Base-by-base conservation (phyloP, 2,797 vertebrate species). In the Margarornis squamiger region DNA sequence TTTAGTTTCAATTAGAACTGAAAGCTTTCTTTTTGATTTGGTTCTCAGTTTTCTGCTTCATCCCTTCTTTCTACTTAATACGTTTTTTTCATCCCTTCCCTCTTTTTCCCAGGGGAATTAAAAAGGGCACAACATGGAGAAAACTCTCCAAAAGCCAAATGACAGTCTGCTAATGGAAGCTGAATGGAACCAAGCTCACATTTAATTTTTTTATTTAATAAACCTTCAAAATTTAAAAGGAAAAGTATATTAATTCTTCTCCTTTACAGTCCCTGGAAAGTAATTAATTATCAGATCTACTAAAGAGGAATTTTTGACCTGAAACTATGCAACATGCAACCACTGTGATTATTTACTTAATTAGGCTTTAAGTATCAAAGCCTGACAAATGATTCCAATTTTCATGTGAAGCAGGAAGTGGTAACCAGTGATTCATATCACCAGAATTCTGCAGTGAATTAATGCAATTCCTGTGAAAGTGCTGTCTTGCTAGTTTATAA, bases 131-230 rank as follows among this genome's bases (percentile, higher is more conserved):
- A 94, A 83, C 2, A 5, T 3, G 43, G 57, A 92, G 48, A 90
- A 93, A 92, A 65, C 12, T 58, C 49, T 76, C 85, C 81, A 86
- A 92, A 92, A 91, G 43, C 48, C 68, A 92, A 95, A 87, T 59
- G 15, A 45, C 86, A 94, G 27, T 67, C 68, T 76, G 32, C 57
- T 92, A 87, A 46, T 8, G 73, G 39, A 89, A 87, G 41, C 71
- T 85, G 87, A 91, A 89, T 39, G 74, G 75, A 93, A 86, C 55
- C 80, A 66, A 81, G 58, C 30, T 63, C 67, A 21, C 26, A 30
- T 91, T 85, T 63, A 67, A 72, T 77, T 71, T 1, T 39, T 81
- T 85, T 10, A 84, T 70, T 73, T 79, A 94, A 86, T n/a, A 93
- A 86, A 30, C 9, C 29, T 73, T 92, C 65, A 65, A 85, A 77